Evolutionary conservation across 1,140 invertebrate species (phyloP).

Genomic region (Acarapis woodi): DNA sequence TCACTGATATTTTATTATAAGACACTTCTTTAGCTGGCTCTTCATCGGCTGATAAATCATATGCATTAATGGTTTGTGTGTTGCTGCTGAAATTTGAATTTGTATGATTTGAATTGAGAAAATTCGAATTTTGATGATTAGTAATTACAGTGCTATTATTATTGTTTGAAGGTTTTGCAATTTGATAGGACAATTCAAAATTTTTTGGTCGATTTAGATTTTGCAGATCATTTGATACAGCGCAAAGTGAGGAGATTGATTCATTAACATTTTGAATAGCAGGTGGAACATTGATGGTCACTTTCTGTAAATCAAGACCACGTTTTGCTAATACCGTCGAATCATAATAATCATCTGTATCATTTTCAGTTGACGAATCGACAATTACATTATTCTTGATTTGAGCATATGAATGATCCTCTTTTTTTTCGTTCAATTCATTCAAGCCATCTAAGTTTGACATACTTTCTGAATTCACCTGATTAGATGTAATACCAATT

Average conservation of each 20-base stretch:
- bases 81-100: neutral
- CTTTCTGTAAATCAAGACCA: too few species aligned
- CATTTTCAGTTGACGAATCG: conserved; percentile 7
- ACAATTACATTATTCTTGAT: neutral
- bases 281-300: too few species aligned
- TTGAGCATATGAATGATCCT: conserved; percentile 5
- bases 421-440: too few species aligned
- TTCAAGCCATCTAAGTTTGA: too few species aligned
- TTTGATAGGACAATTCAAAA: neutral
- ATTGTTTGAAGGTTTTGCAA: neutral
- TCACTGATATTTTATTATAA: conserved; percentile 11
- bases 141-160: neutral
- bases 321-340: neutral
- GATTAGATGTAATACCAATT: too few species aligned
- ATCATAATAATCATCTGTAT: conserved; percentile 7
- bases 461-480: too few species aligned
- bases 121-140: neutral
- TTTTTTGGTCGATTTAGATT: too few species aligned
- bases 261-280: neutral
- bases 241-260: too few species aligned
- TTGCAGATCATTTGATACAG: too few species aligned
- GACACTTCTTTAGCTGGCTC: conserved; percentile 3
- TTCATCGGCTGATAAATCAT: neutral
- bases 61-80: neutral
- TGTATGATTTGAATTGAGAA: neutral